Base-by-base conservation (phyloP, 1,140 invertebrate species). In the Dinoponera quadriceps region DNA sequence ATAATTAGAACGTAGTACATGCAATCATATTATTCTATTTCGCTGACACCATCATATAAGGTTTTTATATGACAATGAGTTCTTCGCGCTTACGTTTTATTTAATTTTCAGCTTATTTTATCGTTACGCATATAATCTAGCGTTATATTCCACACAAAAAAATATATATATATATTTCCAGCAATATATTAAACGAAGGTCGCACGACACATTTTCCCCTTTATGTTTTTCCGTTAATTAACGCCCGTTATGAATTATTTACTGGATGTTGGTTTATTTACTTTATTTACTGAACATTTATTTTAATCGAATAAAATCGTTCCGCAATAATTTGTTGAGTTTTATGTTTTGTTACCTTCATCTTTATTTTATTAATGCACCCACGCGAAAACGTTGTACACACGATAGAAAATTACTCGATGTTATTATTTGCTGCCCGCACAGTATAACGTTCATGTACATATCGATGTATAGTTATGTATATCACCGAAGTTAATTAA, bases 301-400 rank as follows among this genome's bases (percentile, higher is more conserved):
- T 86, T 55, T 87, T 81, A 60, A 71, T 68, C 3, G 38, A 84
- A 86, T 86, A 89, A 90, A 89, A 60, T 38, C 27, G 57, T 82
- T 89, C 84, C 66, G 63, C 72, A 84, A 81, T 88, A 44, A 77
- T 83, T 74, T 86, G 11, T 22, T 14, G 65, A 55, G 57, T 83
- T 74, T 82, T 74, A 57, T 44, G 38, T 9, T 59, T 83, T 68
- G 54, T 83, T 75, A 77, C 48, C 59, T 49, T 84, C 77, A 71
- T 75, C 63, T 86, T 72, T 20, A 81, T 77, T 84, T 85, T 66
- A 77, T 77, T 66, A 55, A 66, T n/a, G 2, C 9, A 18, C 27
- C 29, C 18, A 44, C n/a, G 25, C 44, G 5, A 14, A 5, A 65
- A 33, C 68, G 18, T 18, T 11, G n/a, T n/a, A 22, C 44, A 55